Evolutionary conservation across 2,797 vertebrate species (phyloP), one percentile per base, ranked within the genome.

Genomic region (Hypotaenidia philippensis): DNA sequence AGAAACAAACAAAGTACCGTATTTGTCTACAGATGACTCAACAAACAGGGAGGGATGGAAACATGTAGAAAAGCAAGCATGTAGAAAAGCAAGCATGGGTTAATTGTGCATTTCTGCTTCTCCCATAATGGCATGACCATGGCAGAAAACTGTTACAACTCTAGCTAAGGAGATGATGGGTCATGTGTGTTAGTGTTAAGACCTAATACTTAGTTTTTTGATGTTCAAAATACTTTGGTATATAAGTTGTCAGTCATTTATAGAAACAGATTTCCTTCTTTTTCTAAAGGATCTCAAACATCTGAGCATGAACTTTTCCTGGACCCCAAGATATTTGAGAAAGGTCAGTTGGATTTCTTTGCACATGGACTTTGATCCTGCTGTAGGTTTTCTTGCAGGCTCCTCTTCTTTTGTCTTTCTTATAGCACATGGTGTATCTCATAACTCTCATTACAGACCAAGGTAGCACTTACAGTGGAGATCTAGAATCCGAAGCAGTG

Each of bases 401-500:
- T n/a, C 18, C 38, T 65, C 49, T 59, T 61, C 10, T 77, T 21
- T 68, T 41, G 53, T 49, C 29, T 64, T 69, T 32, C 32, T 40
- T 50, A n/a, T 70, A 41, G 78, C 47, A 34, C 11, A 4, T 32
- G 90, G 14, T 69, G 4, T 87, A 88, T 89, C 70, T 92, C 23
- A 18, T 83, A 8, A 3, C 86, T 91, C 57, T 81, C n/a, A 1
- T 91, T 88, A 55, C 97, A 99, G 99, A 99, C 74, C 99, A 98
- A 93, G 97, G 97, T 63, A 99, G 98, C 95, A 99, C 98, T 10
- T 99, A 98, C 84, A 99, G 99, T 3, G 99, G 99, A 27, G 99
- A 99, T 88, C 95, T 99, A 92, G 99, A 99, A 87, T 98, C 99
- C 0, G 99, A 99, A 44, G 99, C 99, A 4, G 98, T 99, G 76